Conservation (phyloP, 1,140 invertebrate species). For the Radopholus similis region DNA sequence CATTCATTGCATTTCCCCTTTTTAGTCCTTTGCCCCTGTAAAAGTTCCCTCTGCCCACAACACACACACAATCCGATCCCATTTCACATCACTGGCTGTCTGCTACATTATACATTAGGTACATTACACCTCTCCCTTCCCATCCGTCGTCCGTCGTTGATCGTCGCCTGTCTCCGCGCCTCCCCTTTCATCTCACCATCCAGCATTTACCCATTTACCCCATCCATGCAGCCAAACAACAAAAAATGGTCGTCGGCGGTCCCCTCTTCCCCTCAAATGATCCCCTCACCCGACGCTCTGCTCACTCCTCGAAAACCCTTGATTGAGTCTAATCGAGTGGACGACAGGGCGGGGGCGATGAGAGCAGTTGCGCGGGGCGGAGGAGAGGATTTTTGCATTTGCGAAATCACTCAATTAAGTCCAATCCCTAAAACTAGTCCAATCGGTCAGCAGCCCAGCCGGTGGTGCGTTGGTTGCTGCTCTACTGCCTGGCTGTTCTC, state of each 20-base stretch:
- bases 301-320: neutral
- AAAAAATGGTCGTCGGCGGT: neutral
- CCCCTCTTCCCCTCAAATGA: neutral
- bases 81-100: too few species aligned
- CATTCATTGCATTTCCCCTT: too few species aligned
- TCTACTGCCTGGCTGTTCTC: too few species aligned
- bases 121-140: too few species aligned
- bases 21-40: too few species aligned
- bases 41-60: too few species aligned
- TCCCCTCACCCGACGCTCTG: neutral
- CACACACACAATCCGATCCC: too few species aligned
- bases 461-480: neutral
- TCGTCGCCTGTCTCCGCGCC: neutral
- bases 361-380: neutral
- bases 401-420: neutral
- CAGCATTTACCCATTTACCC: too few species aligned
- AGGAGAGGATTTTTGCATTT: neutral
- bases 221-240: too few species aligned
- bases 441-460: neutral
- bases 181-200: neutral
- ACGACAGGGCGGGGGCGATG: neutral
- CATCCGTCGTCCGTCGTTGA: neutral
- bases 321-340: conserved; percentile 6
- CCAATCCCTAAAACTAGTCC: neutral
- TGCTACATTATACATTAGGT: too few species aligned